A percentile compares a stretch with the other conserved stretches of the same genome.
Evolutionary conservation across 2,113 vertebrate genomes (phyloP).

Genomic region (Corvus cornix): DNA sequence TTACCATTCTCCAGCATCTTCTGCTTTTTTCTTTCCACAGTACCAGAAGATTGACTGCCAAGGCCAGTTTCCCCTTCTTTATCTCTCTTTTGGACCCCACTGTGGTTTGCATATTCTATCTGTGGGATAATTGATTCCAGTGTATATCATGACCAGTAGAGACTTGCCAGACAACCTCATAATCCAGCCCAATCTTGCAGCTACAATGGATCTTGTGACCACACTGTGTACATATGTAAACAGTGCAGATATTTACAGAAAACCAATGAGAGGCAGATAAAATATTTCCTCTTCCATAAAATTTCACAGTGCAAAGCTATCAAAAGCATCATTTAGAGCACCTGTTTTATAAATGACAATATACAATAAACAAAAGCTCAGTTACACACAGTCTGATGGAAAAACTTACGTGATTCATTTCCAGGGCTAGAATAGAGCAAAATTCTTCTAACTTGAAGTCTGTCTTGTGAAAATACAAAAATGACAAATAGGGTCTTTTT

Average conservation of each 20-base stretch:
- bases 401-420: not conserved
- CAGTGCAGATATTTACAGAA: slow-evolving; percentile 23
- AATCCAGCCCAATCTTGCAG: slow-evolving; percentile 13
- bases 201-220: slow-evolving; percentile 9
- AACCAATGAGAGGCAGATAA: not conserved
- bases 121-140: not conserved
- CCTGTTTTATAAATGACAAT: not conserved
- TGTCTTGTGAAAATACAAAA: not conserved
- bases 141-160: not conserved
- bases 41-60: not conserved
- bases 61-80: not conserved
- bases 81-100: not conserved
- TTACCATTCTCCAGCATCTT: not conserved
- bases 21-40: not conserved
- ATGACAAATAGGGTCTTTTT: not conserved
- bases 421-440: not conserved
- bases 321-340: not conserved
- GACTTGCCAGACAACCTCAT: slow-evolving; percentile 25
- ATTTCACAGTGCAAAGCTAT: slow-evolving; percentile 11
- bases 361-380: not conserved
- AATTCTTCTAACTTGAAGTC: not conserved
- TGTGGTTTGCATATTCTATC: not conserved
- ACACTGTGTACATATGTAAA: slow-evolving; percentile 21
- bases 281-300: not conserved
- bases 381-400: not conserved